phyloP scores from a whole-genome alignment of 1,140 invertebrate species.

The Zaprionus kolodkinae region DNA sequence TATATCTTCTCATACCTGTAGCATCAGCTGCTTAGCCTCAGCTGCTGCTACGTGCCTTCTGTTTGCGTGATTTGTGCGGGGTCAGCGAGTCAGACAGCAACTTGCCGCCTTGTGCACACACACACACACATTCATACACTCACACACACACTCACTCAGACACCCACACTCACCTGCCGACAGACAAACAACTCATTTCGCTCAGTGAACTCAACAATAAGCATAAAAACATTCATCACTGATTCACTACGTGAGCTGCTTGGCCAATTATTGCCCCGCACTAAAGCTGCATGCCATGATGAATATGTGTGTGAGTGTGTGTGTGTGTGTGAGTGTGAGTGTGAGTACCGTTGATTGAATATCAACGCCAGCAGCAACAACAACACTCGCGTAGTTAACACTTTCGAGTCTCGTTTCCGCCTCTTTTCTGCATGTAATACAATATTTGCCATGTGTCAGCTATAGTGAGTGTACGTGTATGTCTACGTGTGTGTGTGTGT shows the following conservation, averaged over 20 bases:
- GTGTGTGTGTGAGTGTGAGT: constrained; percentile 64
- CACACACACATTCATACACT: not conserved
- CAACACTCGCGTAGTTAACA: constrained; percentile 49
- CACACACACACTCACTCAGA: constrained; percentile 38
- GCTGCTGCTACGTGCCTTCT: not conserved
- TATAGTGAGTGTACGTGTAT: constrained; percentile 1
- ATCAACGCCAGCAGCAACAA: constrained; percentile 56
- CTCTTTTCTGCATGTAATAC: constrained; percentile 63
- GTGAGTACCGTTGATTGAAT: constrained; percentile 76
- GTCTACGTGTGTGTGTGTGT: constrained; percentile 8
- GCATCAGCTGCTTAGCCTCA: not conserved
- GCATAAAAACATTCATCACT: constrained; percentile 82
- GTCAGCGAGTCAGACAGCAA: constrained; percentile 14
- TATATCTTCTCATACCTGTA: not conserved
- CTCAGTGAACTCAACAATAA: constrained; percentile 82
- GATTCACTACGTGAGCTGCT: constrained; percentile 79
- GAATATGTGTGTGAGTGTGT: constrained; percentile 11
- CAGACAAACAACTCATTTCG: constrained; percentile 81
- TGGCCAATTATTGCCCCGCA: constrained; percentile 69
- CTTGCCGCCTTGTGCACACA: constrained; percentile 37
- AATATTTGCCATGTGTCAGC: constrained; percentile 62
- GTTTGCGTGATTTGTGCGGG: constrained; percentile 4
- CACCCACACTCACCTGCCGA: constrained; percentile 46
- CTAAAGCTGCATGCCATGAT: constrained; percentile 44
- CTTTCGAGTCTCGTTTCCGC: constrained; percentile 63